Evolutionary conservation across 2,113 vertebrate species (phyloP), one percentile per base, ranked within the genome.

Genomic region (Orientallactaga bullata): DNA sequence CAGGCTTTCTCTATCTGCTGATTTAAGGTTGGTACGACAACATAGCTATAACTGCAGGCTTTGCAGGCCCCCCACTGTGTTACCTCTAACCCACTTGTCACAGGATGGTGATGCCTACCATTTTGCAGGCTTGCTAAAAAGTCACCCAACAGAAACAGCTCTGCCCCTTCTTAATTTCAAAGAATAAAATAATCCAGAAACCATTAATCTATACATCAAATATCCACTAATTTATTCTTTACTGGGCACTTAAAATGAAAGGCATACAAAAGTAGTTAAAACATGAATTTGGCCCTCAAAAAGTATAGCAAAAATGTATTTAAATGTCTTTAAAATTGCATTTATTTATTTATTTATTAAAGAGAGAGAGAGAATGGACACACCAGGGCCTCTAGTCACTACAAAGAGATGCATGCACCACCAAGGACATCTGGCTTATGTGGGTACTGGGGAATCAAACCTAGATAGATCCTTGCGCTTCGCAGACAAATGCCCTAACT

Each of bases 221-320:
- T 51, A 86, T 92, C 71, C 72, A 87, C 80, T 28, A 77, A 81
- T 26, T 37, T 90, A 71, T 30, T 68, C 55, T 93, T 76, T 74
- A 15, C 77, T 30, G 47, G 66, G 39, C 71, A 39, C 66, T 55
- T 55, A 77, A 86, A 95, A 63, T 79, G 5, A 7, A 68, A 78
- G 47, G 21, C n/a, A 61, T 30, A 58, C 24, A 89, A 66, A 86
- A 73, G 80, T 73, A 51, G 89, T 79, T 83, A 92, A 94, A 95
- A 77, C 61, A 32, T 58, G 63, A 90, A 81, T 12, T 24, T 42
- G 2, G 24, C 24, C 79, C 23, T 82, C 79, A 88, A 61, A 82
- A 18, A 79, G 17, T 63, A 63, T 30, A 95, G 60, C 60, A 84
- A 87, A 3, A 72, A 76, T 72, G 24, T 9, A 58, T 78, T 51